Evolutionary conservation across 2,797 vertebrate genomes (phyloP).

Genomic region (Thripadectes ignobilis): DNA sequence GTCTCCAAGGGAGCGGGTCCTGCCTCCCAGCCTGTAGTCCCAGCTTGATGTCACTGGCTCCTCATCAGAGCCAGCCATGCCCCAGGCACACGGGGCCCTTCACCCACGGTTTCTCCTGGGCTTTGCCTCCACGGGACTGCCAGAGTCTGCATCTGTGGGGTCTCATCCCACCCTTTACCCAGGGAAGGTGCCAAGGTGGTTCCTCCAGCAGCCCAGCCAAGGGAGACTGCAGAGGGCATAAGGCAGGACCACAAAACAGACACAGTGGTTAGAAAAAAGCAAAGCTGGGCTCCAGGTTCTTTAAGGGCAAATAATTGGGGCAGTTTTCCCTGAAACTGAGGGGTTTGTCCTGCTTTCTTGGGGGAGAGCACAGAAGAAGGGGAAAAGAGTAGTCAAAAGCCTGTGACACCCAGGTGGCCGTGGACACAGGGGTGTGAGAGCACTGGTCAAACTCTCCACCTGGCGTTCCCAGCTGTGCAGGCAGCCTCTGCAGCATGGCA

Average conservation of each 20-base stretch:
- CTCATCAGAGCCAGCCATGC: background rate
- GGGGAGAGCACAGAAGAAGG: background rate
- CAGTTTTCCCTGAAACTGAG: background rate
- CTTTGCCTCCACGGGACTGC: background rate
- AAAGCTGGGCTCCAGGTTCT: background rate
- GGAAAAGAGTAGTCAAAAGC: background rate
- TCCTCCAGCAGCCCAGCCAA: background rate
- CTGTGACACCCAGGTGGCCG: accelerated
- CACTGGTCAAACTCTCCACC: background rate
- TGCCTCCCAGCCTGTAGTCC: background rate
- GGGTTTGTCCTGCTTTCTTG: background rate
- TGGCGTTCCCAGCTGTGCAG: accelerated
- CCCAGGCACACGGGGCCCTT: accelerated
- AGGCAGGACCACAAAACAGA: background rate
- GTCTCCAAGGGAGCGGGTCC: accelerated
- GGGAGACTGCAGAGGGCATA: accelerated
- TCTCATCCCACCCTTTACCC: accelerated
- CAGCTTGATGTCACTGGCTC: background rate
- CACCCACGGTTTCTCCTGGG: accelerated
- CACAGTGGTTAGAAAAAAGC: accelerated
- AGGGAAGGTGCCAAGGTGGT: background rate
- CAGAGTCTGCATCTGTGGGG: background rate
- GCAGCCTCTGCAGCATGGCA: background rate
- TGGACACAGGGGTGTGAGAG: background rate
- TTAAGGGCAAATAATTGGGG: background rate